Evolutionary conservation across 2,113 vertebrate genomes (phyloP).

Genomic region (Cyprinodon brontotheroides): DNA sequence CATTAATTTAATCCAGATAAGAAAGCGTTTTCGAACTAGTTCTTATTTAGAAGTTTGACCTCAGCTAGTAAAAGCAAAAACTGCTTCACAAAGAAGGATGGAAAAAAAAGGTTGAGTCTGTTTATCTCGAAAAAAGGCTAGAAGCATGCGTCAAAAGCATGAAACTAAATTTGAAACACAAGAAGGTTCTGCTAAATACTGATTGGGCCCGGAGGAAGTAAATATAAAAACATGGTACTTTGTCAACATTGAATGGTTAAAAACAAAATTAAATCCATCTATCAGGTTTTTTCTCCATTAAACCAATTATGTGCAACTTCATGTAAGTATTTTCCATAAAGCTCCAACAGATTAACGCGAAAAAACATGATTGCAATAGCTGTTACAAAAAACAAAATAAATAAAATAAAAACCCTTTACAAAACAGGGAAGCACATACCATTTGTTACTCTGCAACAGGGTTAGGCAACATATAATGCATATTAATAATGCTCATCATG

Average conservation of each 20-base stretch:
- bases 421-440: not conserved
- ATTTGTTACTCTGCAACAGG: not conserved
- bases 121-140: not conserved
- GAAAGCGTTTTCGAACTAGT: not conserved
- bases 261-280: too few species aligned
- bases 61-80: not conserved
- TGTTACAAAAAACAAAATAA: too few species aligned
- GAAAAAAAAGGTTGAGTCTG: too few species aligned
- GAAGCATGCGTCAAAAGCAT: not conserved
- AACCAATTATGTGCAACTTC: too few species aligned
- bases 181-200: not conserved
- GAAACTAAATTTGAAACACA: not conserved
- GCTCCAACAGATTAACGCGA: not conserved
- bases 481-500: not conserved
- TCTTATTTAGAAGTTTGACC: not conserved
- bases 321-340: too few species aligned
- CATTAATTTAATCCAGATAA: not conserved
- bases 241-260: too few species aligned
- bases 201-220: too few species aligned
- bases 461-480: not conserved
- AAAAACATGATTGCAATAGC: not conserved
- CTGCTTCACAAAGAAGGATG: not conserved
- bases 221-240: too few species aligned
- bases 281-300: too few species aligned
- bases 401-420: not conserved